Evolutionary conservation across 1,140 invertebrate genomes (phyloP).

Genomic region (Ladona fulva): DNA sequence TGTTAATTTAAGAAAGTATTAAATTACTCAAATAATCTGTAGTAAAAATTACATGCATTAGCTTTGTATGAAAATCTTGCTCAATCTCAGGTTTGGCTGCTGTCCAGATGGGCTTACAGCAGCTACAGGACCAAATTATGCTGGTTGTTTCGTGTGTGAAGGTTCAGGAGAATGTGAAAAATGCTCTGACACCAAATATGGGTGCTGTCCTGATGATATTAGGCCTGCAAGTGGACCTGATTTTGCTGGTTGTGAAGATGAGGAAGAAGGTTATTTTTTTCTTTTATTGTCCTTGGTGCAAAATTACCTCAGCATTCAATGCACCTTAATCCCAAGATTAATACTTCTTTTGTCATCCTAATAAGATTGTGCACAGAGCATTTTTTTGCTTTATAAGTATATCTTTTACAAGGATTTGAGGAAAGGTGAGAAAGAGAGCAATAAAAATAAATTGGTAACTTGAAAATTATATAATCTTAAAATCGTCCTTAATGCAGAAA

Average conservation of each 20-base stretch:
- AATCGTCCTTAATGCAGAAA: no score
- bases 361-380: no score
- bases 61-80: constrained; percentile 12
- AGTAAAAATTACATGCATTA: constrained; percentile 9
- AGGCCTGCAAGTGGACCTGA: constrained; percentile 57
- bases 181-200: constrained; percentile 49
- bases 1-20: neutral
- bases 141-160: constrained; percentile 43
- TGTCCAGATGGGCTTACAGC: constrained; percentile 54
- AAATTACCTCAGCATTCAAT: no score
- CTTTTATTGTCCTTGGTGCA: neutral
- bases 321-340: no score
- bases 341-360: no score
- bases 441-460: no score
- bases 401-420: no score
- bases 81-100: constrained; percentile 46
- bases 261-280: constrained; percentile 25
- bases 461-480: no score
- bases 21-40: neutral
- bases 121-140: constrained; percentile 46
- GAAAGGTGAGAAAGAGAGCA: no score
- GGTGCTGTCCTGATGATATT: constrained; percentile 69
- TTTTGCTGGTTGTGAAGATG: constrained; percentile 50
- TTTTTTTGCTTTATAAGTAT: no score
- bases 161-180: constrained; percentile 24